Evolutionary conservation across 2,113 vertebrate genomes (phyloP).

Genomic region (Pogona vitticeps): DNA sequence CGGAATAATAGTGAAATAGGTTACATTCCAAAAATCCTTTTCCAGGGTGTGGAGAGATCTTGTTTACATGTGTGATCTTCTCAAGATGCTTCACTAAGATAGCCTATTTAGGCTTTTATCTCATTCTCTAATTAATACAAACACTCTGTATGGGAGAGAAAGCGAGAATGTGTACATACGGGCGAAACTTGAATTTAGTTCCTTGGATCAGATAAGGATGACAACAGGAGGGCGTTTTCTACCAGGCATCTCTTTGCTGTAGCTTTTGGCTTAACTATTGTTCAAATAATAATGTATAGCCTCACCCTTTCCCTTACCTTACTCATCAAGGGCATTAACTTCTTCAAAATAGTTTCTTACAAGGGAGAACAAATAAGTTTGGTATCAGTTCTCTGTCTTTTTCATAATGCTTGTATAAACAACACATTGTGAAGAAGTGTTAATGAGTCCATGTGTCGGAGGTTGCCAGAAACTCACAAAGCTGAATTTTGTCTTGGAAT

Average conservation of each 20-base stretch:
- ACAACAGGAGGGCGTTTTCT: conserved; percentile 61
- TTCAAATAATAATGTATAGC: conserved; percentile 59
- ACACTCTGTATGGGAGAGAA: conserved; percentile 7
- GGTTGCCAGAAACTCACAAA: conserved; percentile 15
- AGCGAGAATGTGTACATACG: conserved; percentile 36
- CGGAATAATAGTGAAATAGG: not conserved
- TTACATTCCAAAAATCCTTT: conserved; percentile 19
- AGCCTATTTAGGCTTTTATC: conserved; percentile 24
- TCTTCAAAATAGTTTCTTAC: conserved; percentile 46
- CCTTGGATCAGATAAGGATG: conserved; percentile 67
- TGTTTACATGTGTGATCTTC: conserved; percentile 22
- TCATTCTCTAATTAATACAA: conserved; percentile 17
- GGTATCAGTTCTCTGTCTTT: not conserved
- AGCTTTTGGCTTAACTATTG: conserved; percentile 63
- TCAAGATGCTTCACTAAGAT: conserved; percentile 44
- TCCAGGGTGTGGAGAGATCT: conserved; percentile 14
- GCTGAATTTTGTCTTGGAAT: not conserved
- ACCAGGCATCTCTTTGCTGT: conserved; percentile 63
- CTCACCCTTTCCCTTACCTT: conserved; percentile 63
- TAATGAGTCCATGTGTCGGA: not conserved
- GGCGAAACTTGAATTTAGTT: conserved; percentile 62
- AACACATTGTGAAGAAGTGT: conserved; percentile 1
- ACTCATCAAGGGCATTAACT: conserved; percentile 27
- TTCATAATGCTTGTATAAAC: conserved; percentile 17
- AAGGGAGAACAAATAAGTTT: conserved; percentile 17